These are phyloP conservation scores for Hyphantria cunea DNA, from an alignment of 1,140 invertebrate genomes.

Conservation along the genomic window DNA sequence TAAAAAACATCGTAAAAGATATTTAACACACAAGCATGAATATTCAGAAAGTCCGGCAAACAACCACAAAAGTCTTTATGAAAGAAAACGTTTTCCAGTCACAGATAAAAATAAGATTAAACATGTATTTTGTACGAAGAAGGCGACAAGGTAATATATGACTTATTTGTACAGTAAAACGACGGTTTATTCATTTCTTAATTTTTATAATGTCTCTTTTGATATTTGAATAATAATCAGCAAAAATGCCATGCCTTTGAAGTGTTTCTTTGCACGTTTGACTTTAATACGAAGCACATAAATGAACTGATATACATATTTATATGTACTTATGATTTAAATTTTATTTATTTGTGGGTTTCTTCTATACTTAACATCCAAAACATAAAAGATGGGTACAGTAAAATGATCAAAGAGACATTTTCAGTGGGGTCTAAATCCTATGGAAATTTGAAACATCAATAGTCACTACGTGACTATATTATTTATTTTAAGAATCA, in stretches of 20 bases:
- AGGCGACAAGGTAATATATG: not conserved
- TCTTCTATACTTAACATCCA: not conserved
- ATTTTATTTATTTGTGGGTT: no score
- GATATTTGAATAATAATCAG: constrained; percentile 40
- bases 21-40: constrained; percentile 22
- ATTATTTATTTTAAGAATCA: constrained; percentile 34
- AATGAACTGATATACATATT: constrained; percentile 13
- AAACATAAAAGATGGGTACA: constrained; percentile 5
- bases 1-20: no score
- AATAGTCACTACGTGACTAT: constrained; percentile 28
- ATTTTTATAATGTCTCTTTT: constrained; percentile 20
- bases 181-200: constrained; percentile 2
- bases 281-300: constrained; percentile 15
- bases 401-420: no score
- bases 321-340: not conserved
- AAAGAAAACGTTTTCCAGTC: constrained; percentile 21
- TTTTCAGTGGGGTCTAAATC: no score
- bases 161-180: constrained; percentile 1
- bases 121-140: constrained; percentile 4
- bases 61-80: constrained; percentile 11
- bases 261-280: constrained; percentile 42
- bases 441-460: constrained; percentile 10
- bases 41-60: constrained; percentile 19
- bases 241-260: constrained; percentile 38
- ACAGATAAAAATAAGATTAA: constrained; percentile 23